Conservation (phyloP, 2,888 invertebrate species). For the Rugalucina vietnamica region DNA sequence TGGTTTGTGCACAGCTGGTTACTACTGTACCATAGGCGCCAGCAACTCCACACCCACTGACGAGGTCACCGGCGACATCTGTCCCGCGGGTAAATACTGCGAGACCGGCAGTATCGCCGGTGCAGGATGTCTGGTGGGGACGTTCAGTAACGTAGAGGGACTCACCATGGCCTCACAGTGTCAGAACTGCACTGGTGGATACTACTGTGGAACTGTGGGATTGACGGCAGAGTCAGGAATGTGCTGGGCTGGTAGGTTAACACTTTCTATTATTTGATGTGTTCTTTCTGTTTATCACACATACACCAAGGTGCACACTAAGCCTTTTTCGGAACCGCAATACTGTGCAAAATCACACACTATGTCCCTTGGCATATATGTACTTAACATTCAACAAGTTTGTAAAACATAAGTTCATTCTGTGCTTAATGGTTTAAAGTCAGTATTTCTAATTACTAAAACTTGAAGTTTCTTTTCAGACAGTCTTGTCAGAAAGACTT, state of each 20-base stretch:
- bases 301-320: too few species aligned
- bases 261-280: not conserved
- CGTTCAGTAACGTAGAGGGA: constrained; percentile 76
- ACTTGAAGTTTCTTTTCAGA: too few species aligned
- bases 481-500: too few species aligned
- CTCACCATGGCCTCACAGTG: constrained; percentile 75
- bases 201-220: constrained; percentile 78
- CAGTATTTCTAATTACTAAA: too few species aligned
- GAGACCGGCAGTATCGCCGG: constrained; percentile 76
- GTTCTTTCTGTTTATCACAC: too few species aligned
- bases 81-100: constrained; percentile 79
- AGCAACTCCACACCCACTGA: constrained; percentile 78
- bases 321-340: too few species aligned
- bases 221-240: constrained; percentile 76
- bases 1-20: constrained; percentile 76
- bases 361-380: too few species aligned
- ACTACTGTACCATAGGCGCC: constrained; percentile 78
- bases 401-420: too few species aligned
- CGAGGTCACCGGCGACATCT: constrained; percentile 77
- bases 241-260: constrained; percentile 79
- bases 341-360: too few species aligned
- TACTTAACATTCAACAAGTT: too few species aligned
- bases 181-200: constrained; percentile 77
- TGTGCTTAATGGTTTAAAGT: too few species aligned
- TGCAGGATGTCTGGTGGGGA: constrained; percentile 77